Evolutionary conservation across 2,113 vertebrate species (phyloP), one percentile per base, ranked within the genome.

Genomic region (Rhegmatorhina hoffmannsi): DNA sequence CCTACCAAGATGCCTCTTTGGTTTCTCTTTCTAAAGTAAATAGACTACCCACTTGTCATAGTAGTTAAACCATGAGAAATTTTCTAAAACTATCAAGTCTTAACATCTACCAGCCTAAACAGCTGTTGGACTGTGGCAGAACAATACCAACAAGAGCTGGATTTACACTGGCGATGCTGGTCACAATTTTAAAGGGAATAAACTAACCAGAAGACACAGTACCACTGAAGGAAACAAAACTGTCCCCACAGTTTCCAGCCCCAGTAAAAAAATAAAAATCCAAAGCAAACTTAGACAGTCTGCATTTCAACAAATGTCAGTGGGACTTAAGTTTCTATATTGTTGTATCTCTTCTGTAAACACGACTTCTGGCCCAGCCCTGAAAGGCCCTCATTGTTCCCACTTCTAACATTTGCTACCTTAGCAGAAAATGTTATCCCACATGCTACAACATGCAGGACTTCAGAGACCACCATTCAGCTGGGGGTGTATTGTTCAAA

Each of bases 361-460:
- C 82, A 95, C 70, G 93, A 90, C 82, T 95, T 83, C 84, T 85
- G 13, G 3, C 75, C 90, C 90, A 67, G 87, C 55, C 82, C 79
- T 95, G 87, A 94, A 95, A 96, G 53, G 78, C 74, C 34, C 85
- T 80, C 82, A 90, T 90, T 94, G 90, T 93, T 96, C 92, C 89
- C 58, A 31, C 56, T 73, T 40, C 87, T 66, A 85, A 62, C 89
- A 76, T 43, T 95, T 92, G 87, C 91, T 87, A 87, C 93, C 87
- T 95, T 87, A 85, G 90, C 91, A 95, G 87, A 91, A 94, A 95
- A 95, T 49, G 72, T 83, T 92, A 85, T 62, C 78, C 84, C 5
- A 2, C 84, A 43, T 55, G 95, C 89, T 95, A 58, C 84, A 87
- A 95, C 92, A 90, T 0, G 24, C 59, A 34, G 33, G 55, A 56